Percentiles rank a stretch among this genome's conserved stretches.
phyloP scores from a whole-genome alignment of 2,797 vertebrate genomes.

The Gambelia wislizenii region DNA sequence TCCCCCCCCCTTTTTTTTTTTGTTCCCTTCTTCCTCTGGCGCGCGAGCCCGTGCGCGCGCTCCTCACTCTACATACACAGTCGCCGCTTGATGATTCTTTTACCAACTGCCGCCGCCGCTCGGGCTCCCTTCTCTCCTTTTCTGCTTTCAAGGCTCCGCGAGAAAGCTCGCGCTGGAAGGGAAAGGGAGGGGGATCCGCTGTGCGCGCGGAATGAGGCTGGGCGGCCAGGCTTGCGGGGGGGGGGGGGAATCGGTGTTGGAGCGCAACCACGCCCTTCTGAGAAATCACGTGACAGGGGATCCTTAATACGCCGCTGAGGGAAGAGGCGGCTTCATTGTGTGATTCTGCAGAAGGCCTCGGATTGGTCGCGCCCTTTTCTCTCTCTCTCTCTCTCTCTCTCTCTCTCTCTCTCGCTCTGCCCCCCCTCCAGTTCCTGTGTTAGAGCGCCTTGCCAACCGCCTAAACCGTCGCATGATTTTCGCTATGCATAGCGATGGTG shows the following conservation, averaged over 20 bases:
- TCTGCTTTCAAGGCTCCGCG: neutral
- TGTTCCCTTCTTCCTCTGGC: neutral
- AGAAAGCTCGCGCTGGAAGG: no score
- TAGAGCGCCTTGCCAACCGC: neutral
- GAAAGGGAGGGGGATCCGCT: neutral
- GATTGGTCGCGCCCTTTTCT: neutral
- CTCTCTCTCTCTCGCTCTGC: no score
- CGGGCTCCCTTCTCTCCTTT: no score
- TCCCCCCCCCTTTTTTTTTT: neutral
- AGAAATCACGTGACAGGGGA: constrained; percentile 2
- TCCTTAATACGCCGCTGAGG: neutral
- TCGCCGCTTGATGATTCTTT: constrained; percentile 26
- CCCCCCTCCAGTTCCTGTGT: no score
- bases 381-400: neutral
- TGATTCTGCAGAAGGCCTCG: neutral
- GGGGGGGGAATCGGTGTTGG: neutral
- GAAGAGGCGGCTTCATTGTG: neutral
- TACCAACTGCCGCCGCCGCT: constrained; percentile 11
- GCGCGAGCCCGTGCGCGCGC: neutral
- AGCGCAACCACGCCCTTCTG: neutral
- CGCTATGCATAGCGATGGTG: neutral
- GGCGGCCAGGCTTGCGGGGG: no score
- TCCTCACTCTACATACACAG: neutral
- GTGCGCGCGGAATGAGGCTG: no score
- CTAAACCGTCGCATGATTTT: no score